Conservation (phyloP, 2,888 invertebrate genomes). For the Crematogaster levior region DNA sequence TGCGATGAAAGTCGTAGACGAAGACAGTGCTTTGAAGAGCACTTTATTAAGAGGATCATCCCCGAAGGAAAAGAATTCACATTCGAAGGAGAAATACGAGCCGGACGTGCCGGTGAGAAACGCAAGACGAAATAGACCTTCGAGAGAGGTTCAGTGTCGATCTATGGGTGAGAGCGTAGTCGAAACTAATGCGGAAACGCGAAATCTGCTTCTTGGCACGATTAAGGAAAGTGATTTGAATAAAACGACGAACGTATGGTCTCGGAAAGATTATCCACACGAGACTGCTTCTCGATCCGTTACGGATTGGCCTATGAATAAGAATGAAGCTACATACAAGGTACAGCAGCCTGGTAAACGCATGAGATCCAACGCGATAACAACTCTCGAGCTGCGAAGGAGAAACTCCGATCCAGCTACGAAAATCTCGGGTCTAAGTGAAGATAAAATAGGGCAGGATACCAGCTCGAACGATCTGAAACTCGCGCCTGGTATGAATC, state of each 20-base stretch:
- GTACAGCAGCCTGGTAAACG: conserved; percentile 83
- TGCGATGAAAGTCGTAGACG: conserved; percentile 72
- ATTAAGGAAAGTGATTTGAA: conserved; percentile 83
- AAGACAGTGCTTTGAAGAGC: conserved; percentile 66
- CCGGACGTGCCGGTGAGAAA: conserved; percentile 84
- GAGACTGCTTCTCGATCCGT: conserved; percentile 78
- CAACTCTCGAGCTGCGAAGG: conserved; percentile 87
- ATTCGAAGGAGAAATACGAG: conserved; percentile 79
- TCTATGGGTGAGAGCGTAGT: conserved; percentile 84
- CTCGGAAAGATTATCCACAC: conserved; percentile 74
- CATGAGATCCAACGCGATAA: conserved; percentile 83
- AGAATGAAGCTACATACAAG: conserved; percentile 77
- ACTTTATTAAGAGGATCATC: conserved; percentile 58
- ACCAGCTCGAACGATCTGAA: conserved; percentile 86
- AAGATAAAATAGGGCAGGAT: conserved; percentile 86
- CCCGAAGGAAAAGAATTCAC: conserved; percentile 72
- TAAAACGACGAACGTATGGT: conserved; percentile 77
- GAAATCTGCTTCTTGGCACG: conserved; percentile 82
- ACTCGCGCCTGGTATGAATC: conserved; percentile 87
- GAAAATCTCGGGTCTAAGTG: conserved; percentile 85
- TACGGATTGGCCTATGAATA: conserved; percentile 83
- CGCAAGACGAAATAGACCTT: conserved; percentile 82
- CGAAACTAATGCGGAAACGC: conserved; percentile 76
- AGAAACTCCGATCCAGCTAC: conserved; percentile 92
- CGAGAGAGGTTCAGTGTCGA: conserved; percentile 83